A percentile compares a stretch with the other conserved stretches of the same genome.
Evolutionary conservation across 2,888 invertebrate genomes (phyloP).

Genomic region (Carabus problematicus): DNA sequence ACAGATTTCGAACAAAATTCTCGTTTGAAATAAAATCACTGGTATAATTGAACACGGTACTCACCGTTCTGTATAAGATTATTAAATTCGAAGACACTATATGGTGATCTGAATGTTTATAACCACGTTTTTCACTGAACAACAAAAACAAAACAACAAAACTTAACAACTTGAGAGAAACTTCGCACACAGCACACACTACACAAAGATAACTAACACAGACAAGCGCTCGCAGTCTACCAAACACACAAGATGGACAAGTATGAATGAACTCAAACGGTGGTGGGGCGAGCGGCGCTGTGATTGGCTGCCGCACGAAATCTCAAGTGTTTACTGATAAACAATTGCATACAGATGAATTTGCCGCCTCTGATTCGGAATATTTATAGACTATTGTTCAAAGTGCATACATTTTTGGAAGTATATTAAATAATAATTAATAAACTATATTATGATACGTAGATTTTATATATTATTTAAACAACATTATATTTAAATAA

Average conservation of each 20-base stretch:
- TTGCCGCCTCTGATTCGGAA: too few relatives aligned
- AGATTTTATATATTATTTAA: too few relatives aligned
- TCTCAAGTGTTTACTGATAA: constrained; percentile 24
- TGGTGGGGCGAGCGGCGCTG: constrained; percentile 13
- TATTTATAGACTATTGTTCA: too few relatives aligned
- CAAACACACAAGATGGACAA: constrained; percentile 35
- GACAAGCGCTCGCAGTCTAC: constrained; percentile 21
- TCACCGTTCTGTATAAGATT: constrained; percentile 15
- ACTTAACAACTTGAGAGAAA: too few relatives aligned
- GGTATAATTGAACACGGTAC: too few relatives aligned
- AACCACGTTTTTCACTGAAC: constrained; percentile 35
- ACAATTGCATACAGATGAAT: too few relatives aligned
- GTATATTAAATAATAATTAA: too few relatives aligned
- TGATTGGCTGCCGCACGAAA: constrained; percentile 15
- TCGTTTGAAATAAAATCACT: too few relatives aligned
- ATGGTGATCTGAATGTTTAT: constrained; percentile 11
- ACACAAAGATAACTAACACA: constrained; percentile 42
- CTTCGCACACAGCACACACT: constrained; percentile 37
- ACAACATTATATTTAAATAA: too few relatives aligned
- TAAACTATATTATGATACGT: too few relatives aligned
- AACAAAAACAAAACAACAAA: too few relatives aligned
- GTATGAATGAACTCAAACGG: constrained; percentile 34
- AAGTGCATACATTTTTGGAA: too few relatives aligned
- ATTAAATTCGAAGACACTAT: constrained; percentile 2
- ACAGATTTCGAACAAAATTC: constrained; percentile 27